These are phyloP conservation scores for Alfaro cultratus DNA, from an alignment of 2,797 vertebrate species.

Conservation along the genomic window DNA sequence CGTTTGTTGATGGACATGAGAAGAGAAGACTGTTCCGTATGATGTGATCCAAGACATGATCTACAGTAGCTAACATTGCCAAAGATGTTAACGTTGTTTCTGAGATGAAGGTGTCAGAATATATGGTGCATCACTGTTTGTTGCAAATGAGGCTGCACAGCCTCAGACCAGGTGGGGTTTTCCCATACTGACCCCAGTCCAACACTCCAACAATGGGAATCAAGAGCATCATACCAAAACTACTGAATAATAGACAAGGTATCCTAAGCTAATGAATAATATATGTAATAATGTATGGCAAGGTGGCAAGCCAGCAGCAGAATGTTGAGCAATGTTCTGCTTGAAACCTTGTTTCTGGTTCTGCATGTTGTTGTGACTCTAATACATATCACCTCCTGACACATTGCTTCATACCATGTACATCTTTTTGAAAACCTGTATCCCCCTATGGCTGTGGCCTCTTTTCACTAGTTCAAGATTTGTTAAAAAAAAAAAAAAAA, in stretches of 20 bases:
- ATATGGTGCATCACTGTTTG: background rate
- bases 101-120: background rate
- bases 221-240: background rate
- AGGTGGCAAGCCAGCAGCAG: background rate
- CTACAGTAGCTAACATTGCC: background rate
- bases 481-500: background rate
- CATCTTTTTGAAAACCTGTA: background rate
- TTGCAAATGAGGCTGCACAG: background rate
- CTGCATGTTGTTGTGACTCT: background rate
- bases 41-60: background rate
- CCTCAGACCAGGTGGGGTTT: background rate
- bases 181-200: background rate
- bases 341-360: background rate
- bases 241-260: background rate
- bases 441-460: background rate
- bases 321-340: background rate
- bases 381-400: background rate
- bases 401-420: background rate
- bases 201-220: background rate
- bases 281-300: background rate
- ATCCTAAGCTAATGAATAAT: background rate
- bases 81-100: background rate
- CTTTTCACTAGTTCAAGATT: background rate
- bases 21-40: background rate
- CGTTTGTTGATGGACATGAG: background rate